Percentiles rank a stretch among this genome's conserved stretches.
Conservation (phyloP, 2,888 invertebrate species). For the Amitus sp. region DNA sequence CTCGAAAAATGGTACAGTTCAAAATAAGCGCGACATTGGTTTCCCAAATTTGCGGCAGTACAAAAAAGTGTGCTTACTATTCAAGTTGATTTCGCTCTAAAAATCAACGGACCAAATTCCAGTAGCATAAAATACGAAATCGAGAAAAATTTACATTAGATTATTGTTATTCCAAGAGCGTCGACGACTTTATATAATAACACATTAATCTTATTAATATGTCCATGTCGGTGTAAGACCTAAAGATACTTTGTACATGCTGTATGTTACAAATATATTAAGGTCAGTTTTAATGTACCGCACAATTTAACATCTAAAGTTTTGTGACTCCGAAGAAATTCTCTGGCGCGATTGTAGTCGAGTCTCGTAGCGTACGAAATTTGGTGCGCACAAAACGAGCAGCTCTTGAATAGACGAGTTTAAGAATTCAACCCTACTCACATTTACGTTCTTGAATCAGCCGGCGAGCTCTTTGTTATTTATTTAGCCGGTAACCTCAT, state of each 20-base stretch:
- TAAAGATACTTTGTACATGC: constrained; percentile 65
- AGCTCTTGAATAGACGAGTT: constrained; percentile 24
- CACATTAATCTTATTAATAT: constrained; percentile 19
- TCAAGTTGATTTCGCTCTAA: background rate
- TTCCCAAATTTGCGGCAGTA: background rate
- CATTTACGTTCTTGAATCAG: constrained; percentile 51
- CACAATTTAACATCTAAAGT: constrained; percentile 36
- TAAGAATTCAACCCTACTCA: constrained; percentile 51
- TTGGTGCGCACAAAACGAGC: constrained; percentile 4
- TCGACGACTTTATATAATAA: background rate
- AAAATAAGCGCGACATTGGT: no score
- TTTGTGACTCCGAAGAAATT: constrained; percentile 34
- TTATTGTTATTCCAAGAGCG: background rate
- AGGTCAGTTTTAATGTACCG: constrained; percentile 49
- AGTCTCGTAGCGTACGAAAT: constrained; percentile 1
- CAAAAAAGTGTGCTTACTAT: background rate
- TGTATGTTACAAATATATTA: constrained; percentile 65
- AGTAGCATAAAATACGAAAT: no score
- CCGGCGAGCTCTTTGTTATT: constrained; percentile 52
- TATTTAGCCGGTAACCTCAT: constrained; percentile 59
- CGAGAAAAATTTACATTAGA: background rate
- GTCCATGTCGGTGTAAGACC: constrained; percentile 55
- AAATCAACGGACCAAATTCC: no score
- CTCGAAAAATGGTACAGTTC: no score
- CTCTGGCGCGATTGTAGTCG: constrained; percentile 11